These are phyloP conservation scores for Atethmia centrago DNA, from an alignment of 2,888 invertebrate genomes.

Conservation along the genomic window DNA sequence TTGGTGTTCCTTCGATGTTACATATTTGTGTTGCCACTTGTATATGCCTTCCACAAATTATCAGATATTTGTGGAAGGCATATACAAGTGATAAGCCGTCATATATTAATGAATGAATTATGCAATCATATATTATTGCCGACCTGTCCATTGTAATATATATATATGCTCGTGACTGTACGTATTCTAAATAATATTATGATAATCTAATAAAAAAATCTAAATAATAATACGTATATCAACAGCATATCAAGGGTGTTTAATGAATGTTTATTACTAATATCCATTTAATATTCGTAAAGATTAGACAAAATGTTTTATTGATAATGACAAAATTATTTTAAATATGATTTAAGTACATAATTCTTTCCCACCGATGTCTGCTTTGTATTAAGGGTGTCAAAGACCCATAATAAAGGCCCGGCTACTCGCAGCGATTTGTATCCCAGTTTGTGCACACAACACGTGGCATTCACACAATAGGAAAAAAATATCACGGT, in stretches of 20 bases:
- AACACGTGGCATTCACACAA: neutral
- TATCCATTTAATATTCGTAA: conserved; percentile 12
- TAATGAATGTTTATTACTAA: neutral
- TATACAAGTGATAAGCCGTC: too few relatives aligned
- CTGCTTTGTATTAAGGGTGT: conserved; percentile 9
- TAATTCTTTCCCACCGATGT: conserved; percentile 36
- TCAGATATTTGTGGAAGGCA: too few relatives aligned
- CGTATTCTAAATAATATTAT: conserved; percentile 21
- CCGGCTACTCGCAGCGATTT: neutral
- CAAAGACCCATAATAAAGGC: neutral
- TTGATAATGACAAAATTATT: conserved; percentile 6
- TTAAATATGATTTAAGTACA: conserved; percentile 10
- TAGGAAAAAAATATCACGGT: too few relatives aligned
- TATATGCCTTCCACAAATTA: too few relatives aligned
- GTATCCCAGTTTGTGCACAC: neutral
- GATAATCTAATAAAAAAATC: neutral
- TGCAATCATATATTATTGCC: too few relatives aligned
- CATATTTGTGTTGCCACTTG: too few relatives aligned
- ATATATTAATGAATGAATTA: too few relatives aligned
- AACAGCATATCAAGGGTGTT: conserved; percentile 27
- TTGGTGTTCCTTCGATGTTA: too few relatives aligned
- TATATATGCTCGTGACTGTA: too few relatives aligned
- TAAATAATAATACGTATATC: conserved; percentile 1
- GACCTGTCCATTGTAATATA: too few relatives aligned
- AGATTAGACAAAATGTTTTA: neutral